Evolutionary conservation across 1,140 invertebrate species (phyloP).

Genomic region (Paralvinella palmiformis): DNA sequence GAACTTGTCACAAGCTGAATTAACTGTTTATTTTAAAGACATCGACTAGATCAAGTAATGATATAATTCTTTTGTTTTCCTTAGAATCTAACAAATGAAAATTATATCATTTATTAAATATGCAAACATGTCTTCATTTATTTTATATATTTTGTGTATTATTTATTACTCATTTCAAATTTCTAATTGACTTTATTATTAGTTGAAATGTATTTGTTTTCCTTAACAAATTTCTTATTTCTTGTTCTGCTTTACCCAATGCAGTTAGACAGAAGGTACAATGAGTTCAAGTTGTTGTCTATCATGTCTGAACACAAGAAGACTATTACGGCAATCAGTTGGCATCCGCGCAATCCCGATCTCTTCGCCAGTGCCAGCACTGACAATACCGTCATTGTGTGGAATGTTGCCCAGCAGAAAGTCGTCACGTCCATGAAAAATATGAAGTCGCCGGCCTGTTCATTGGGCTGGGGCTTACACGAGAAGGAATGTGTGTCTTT

Average conservation of each 20-base stretch:
- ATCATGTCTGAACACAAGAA: conserved; percentile 54
- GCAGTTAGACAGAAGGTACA: conserved; percentile 38
- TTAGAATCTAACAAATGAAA: too few species aligned
- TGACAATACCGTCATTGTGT: conserved; percentile 45
- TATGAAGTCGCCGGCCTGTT: conserved; percentile 28
- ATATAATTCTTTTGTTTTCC: too few species aligned
- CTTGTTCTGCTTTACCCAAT: conserved; percentile 20
- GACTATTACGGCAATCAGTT: conserved; percentile 49
- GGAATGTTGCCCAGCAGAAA: conserved; percentile 42
- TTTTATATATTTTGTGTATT: too few species aligned
- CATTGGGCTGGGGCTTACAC: conserved; percentile 39
- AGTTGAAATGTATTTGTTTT: not conserved
- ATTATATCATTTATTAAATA: too few species aligned
- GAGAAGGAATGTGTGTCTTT: conserved; percentile 37
- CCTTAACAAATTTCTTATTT: not conserved
- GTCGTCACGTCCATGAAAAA: conserved; percentile 33
- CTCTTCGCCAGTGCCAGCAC: conserved; percentile 42
- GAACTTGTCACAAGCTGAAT: too few species aligned
- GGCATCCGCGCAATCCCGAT: conserved; percentile 44
- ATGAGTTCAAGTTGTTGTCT: conserved; percentile 48
- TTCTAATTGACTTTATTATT: too few species aligned
- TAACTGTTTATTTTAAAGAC: too few species aligned
- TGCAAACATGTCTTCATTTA: too few species aligned
- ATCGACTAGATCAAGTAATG: too few species aligned
- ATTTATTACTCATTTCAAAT: too few species aligned